Conservation (phyloP, 2,888 invertebrate species). For the Ectropis crepuscularia region DNA sequence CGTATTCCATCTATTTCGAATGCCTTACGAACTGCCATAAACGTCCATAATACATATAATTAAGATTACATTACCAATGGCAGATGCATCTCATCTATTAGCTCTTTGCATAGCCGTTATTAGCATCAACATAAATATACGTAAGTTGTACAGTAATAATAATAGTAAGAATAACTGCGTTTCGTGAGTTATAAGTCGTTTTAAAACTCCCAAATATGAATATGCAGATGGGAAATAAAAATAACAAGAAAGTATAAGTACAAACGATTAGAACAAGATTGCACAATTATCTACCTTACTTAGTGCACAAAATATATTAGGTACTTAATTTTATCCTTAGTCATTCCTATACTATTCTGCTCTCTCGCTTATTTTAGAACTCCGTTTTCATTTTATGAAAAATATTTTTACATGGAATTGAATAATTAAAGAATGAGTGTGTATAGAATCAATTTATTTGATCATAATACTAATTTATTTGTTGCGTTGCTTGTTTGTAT, state of each 20-base stretch:
- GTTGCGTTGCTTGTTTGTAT: constrained; percentile 23
- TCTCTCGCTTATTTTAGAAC: constrained; percentile 35
- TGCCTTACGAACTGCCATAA: constrained; percentile 34
- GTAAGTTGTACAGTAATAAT: constrained; percentile 74
- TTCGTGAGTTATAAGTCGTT: constrained; percentile 24
- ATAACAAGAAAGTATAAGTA: constrained; percentile 1
- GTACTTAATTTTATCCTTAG: constrained; percentile 29
- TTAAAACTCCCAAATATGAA: constrained; percentile 13
- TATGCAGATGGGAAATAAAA: constrained; percentile 8
- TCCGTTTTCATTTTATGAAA: constrained; percentile 28
- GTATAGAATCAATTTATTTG: constrained; percentile 26
- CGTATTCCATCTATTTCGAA: constrained; percentile 26
- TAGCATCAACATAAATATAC: constrained; percentile 59
- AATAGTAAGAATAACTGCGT: constrained; percentile 37
- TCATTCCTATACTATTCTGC: constrained; percentile 28
- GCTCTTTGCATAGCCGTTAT: constrained; percentile 32
- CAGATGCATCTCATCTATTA: constrained; percentile 20
- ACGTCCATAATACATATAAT: constrained; percentile 33
- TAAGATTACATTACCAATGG: constrained; percentile 10
- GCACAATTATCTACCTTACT: constrained; percentile 13
- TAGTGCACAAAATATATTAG: constrained; percentile 32
- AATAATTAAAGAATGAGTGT: constrained; percentile 11
- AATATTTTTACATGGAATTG: constrained; percentile 15
- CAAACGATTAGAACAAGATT: constrained; percentile 9
- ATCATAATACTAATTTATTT: constrained; percentile 19